phyloP scores from a whole-genome alignment of 1,140 invertebrate species.

The Ceratina japonica region DNA sequence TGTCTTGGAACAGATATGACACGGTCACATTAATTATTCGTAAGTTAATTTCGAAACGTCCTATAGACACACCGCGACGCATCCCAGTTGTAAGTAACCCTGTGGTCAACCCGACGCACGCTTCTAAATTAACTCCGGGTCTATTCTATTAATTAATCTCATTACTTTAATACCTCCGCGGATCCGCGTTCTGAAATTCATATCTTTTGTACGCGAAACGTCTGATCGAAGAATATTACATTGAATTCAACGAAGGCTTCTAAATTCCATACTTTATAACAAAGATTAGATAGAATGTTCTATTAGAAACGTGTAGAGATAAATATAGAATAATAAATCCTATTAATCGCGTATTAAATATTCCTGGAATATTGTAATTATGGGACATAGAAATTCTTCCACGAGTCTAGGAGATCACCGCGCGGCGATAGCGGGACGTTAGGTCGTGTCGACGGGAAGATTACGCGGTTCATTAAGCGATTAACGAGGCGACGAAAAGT shows the following conservation, averaged over 20 bases:
- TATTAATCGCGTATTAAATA: too few species aligned
- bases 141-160: conserved; percentile 72
- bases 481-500: conserved; percentile 16
- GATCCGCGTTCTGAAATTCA: conserved; percentile 34
- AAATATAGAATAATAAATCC: too few species aligned
- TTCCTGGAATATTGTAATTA: too few species aligned
- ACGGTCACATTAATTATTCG: conserved; percentile 51
- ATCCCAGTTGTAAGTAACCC: conserved; percentile 60
- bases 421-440: too few species aligned
- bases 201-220: conserved; percentile 23
- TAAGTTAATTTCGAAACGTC: conserved; percentile 58
- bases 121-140: conserved; percentile 66
- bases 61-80: conserved; percentile 43
- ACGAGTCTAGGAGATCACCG: background rate
- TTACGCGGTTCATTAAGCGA: conserved; percentile 35
- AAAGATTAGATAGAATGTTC: too few species aligned
- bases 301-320: too few species aligned
- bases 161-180: conserved; percentile 64
- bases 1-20: background rate
- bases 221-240: background rate
- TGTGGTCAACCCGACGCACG: conserved; percentile 54
- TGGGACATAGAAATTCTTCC: background rate
- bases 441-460: background rate
- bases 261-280: background rate
- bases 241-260: background rate